These are phyloP conservation scores for Rhabdornis inornatus DNA, from an alignment of 2,113 vertebrate species.

Conservation along the genomic window DNA sequence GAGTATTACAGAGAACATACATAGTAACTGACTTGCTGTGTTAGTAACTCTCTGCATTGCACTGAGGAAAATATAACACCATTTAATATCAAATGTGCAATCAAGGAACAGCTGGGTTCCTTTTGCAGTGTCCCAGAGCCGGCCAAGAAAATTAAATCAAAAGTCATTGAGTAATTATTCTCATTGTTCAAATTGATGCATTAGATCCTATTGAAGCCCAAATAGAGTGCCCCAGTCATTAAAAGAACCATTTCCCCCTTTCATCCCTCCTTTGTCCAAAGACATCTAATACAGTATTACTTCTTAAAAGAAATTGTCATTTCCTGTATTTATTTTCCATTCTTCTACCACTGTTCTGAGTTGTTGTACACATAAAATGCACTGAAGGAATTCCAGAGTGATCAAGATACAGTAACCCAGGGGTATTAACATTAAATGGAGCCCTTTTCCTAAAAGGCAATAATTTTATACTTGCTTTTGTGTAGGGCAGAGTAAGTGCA, in stretches of 20 bases:
- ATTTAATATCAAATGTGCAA: not conserved
- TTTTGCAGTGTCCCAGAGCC: not conserved
- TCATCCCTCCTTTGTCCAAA: not conserved
- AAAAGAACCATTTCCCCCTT: not conserved
- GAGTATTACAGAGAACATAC: not conserved
- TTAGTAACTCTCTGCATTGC: not conserved
- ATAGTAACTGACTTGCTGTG: not conserved
- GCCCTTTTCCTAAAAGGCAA: not conserved
- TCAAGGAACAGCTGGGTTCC: not conserved
- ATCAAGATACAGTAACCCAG: not conserved
- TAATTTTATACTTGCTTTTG: not conserved
- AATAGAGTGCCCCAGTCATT: not conserved
- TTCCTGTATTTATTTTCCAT: not conserved
- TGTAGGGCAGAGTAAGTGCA: not conserved
- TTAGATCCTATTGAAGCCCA: not conserved
- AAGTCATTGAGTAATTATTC: not conserved
- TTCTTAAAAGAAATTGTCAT: not conserved
- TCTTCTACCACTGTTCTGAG: not conserved
- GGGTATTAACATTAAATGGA: not conserved
- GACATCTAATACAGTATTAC: not conserved
- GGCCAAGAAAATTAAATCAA: not conserved
- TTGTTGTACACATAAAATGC: not conserved
- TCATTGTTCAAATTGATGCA: not conserved
- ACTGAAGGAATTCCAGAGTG: not conserved
- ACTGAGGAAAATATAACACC: not conserved